Conservation (phyloP, 2,113 vertebrate species). For the Lepus europaeus region DNA sequence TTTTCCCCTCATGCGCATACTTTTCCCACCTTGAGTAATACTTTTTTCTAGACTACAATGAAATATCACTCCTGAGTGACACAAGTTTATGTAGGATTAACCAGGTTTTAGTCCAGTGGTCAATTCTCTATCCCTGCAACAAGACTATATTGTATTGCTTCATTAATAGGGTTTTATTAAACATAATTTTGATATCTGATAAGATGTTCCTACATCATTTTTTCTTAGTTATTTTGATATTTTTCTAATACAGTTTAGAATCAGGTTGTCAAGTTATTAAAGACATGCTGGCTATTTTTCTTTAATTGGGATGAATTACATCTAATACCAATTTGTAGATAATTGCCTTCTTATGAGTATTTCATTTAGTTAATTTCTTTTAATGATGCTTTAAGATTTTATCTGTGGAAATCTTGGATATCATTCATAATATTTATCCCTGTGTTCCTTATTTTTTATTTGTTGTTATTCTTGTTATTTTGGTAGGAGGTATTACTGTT, state of each 20-base stretch:
- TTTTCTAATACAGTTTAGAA: not conserved
- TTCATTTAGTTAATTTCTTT: not conserved
- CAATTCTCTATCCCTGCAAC: not conserved
- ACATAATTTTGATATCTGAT: not conserved
- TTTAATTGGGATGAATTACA: not conserved
- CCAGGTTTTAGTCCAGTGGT: not conserved
- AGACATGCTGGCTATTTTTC: too few relatives aligned
- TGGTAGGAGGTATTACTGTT: not conserved
- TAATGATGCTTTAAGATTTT: not conserved
- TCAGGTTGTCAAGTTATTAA: not conserved
- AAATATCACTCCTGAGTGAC: not conserved
- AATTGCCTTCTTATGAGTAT: not conserved
- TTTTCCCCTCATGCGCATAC: not conserved
- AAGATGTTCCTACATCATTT: not conserved
- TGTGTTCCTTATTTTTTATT: not conserved
- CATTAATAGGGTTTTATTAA: conserved; percentile 5
- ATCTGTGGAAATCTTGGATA: not conserved
- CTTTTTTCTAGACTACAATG: not conserved
- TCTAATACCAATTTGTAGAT: not conserved
- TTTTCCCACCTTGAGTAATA: not conserved
- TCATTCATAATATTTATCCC: not conserved
- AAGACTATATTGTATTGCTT: not conserved
- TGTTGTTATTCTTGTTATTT: not conserved
- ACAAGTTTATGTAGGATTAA: not conserved
- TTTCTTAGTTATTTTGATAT: not conserved